Conservation (phyloP, 2,113 vertebrate genomes). For the Mobula hypostoma region DNA sequence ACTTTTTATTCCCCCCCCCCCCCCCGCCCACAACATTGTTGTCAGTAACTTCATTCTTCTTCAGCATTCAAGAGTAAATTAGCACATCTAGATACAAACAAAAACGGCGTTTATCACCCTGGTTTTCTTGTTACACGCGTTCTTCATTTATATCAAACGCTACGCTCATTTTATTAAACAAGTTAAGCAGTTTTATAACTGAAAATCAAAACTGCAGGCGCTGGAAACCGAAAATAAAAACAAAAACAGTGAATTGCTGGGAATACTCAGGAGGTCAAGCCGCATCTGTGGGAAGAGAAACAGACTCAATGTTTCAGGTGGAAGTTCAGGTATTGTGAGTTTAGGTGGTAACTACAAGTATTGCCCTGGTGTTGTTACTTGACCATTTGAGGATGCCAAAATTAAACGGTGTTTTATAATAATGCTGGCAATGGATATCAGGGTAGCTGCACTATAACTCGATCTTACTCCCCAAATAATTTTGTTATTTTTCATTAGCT, state of each 20-base stretch:
- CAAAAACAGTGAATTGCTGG: no score
- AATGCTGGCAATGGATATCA: no score
- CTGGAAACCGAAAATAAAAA: no score
- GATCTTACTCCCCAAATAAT: no score
- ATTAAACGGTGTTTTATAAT: background rate
- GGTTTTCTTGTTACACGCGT: background rate
- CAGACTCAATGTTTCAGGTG: no score
- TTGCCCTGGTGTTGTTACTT: background rate
- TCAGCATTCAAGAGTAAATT: background rate
- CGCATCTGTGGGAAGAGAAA: no score
- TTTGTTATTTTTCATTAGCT: no score
- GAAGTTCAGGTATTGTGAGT: no score
- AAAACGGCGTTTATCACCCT: background rate
- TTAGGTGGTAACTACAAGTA: background rate
- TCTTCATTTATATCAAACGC: background rate
- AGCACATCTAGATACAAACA: no score
- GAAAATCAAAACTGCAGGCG: no score
- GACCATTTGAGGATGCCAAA: background rate
- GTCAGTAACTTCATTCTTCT: background rate
- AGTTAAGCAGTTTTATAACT: background rate
- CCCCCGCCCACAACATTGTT: background rate
- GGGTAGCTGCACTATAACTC: no score
- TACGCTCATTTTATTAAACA: background rate
- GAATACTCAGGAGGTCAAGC: no score
- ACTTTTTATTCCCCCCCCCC: background rate